Evolutionary conservation across 2,888 invertebrate genomes (phyloP).

Genomic region (Hyposoter dolosus): DNA sequence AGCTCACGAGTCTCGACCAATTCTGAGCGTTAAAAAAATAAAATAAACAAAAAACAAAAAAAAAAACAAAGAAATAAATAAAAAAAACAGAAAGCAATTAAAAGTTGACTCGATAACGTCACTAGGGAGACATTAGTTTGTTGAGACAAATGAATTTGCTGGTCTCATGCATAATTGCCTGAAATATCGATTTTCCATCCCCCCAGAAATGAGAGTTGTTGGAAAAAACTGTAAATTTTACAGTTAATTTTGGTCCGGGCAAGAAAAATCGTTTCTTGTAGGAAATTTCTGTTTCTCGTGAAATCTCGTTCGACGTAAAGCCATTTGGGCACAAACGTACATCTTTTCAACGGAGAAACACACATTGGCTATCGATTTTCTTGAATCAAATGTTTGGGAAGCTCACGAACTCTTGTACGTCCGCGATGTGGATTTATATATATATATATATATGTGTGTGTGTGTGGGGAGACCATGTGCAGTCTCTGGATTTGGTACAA

Average conservation of each 20-base stretch:
- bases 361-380: slow-evolving; percentile 74
- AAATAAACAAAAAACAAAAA: too few species aligned
- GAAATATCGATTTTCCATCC: too few species aligned
- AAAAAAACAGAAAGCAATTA: not conserved
- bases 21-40: not conserved
- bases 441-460: not conserved
- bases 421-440: not conserved
- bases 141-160: too few species aligned
- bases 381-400: slow-evolving; percentile 79
- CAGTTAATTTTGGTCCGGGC: too few species aligned
- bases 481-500: slow-evolving; percentile 16
- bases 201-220: too few species aligned
- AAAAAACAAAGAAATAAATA: not conserved
- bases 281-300: not conserved
- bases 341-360: slow-evolving; percentile 17
- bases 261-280: not conserved
- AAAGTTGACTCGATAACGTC: too few species aligned
- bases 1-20: not conserved
- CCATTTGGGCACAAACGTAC: not conserved
- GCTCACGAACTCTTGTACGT: slow-evolving; percentile 54
- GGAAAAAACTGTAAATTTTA: too few species aligned
- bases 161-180: too few species aligned
- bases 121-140: too few species aligned
- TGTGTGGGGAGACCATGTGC: not conserved
- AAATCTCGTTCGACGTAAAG: not conserved